phyloP scores from a whole-genome alignment of 2,113 vertebrate species.

The Coreoperca whiteheadi region DNA sequence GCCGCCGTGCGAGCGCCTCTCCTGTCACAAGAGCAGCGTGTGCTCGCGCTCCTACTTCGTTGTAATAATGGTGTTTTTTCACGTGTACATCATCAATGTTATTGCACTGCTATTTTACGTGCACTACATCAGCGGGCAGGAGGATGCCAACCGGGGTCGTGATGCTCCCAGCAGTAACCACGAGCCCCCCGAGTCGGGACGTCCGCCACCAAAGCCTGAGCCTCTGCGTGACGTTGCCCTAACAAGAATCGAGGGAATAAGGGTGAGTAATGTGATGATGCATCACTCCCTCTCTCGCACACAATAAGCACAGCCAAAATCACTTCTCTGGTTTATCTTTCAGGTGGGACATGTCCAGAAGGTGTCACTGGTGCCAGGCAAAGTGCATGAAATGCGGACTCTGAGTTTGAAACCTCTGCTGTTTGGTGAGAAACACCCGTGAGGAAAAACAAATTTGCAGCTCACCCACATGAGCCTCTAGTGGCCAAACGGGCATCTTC shows the following conservation, averaged over 20 bases:
- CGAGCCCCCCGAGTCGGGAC: conserved; percentile 51
- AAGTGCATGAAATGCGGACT: conserved; percentile 90
- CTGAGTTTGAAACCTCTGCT: conserved; percentile 96
- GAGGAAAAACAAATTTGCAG: conserved; percentile 15
- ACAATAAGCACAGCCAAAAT: neutral
- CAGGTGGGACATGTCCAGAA: conserved; percentile 95
- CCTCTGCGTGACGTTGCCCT: conserved; percentile 78
- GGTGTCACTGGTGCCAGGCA: conserved; percentile 88
- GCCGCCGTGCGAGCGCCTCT: conserved; percentile 81
- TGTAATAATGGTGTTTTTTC: conserved; percentile 95
- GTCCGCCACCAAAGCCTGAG: conserved; percentile 55
- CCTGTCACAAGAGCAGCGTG: conserved; percentile 86
- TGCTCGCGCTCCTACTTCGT: conserved; percentile 97
- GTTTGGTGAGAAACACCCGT: conserved; percentile 88
- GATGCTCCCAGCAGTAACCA: conserved; percentile 49
- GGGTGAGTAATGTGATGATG: conserved; percentile 84
- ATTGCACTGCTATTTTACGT: conserved; percentile 93
- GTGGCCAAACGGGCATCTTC: conserved; percentile 6
- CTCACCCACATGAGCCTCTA: neutral
- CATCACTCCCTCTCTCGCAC: neutral
- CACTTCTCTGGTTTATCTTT: conserved; percentile 5
- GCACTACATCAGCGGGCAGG: conserved; percentile 90
- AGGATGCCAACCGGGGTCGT: conserved; percentile 53
- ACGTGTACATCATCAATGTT: conserved; percentile 95
- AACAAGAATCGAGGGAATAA: conserved; percentile 92